Evolutionary conservation across 2,113 vertebrate species (phyloP), one percentile per base, ranked within the genome.

Genomic region (Chrysochloris asiatica): DNA sequence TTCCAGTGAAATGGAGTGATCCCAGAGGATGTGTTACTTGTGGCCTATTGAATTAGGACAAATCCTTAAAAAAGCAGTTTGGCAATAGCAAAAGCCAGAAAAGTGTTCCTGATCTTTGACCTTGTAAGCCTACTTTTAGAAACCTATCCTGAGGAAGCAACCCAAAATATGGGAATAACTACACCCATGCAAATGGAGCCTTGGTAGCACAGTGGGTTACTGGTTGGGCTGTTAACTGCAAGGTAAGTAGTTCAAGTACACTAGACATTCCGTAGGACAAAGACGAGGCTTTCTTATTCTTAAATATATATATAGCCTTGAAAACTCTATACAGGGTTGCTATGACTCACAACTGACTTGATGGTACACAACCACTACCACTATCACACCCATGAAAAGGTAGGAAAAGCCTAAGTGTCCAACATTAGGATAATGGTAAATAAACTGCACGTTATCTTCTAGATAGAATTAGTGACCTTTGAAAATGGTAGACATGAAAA

Each of bases 31-130:
- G 24, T 71, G 90, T 94, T 94, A 1, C 30, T 30, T 36, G n/a
- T 26, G 33, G 26, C 14, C 43, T 16, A 83, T 83, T 81, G 72
- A 77, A 72, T 89, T n/a, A 71, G 48, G 61, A 87, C 8, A 86
- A 47, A 63, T 59, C 50, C 3, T 72, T 63, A 87, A 38, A 63
- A 73, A 84, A 79, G 54, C 4, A 45, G 33, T 54, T 65, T 86
- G 83, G 50, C 10, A 75, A 28, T 43, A 69, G 52, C 3, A 2
- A 71, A n/a, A 72, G 17, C 43, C 71, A 86, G 65, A 75, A 93
- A 88, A 81, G 43, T 38, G 24, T 48, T 17, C 30, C 17, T 81
- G 47, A 17, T 77, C 24, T 93, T 93, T 90, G 88, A 94, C 73
- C 43, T 6, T 69, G 14, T 71, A 47, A 41, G 88, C 21, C 30